Conservation (phyloP, 2,888 invertebrate genomes). For the Yponomeuta cagnagella region DNA sequence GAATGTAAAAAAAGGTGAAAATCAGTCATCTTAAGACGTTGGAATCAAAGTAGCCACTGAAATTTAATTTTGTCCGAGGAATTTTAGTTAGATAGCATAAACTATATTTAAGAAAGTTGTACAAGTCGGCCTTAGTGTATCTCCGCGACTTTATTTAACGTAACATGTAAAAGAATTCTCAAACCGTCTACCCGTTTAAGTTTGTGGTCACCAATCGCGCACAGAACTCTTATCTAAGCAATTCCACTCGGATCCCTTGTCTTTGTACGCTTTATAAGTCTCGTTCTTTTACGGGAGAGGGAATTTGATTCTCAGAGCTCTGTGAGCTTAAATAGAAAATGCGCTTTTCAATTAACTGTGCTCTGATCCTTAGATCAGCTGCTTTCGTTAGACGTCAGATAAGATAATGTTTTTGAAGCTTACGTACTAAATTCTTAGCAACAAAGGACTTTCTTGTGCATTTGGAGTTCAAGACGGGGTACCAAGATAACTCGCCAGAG, state of each 20-base stretch:
- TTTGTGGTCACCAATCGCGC: neutral
- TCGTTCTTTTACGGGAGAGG: slow-evolving; percentile 35
- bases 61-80: no score
- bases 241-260: slow-evolving; percentile 35
- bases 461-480: neutral
- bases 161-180: neutral
- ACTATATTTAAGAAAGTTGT: no score
- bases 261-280: slow-evolving; percentile 27
- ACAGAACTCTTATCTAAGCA: slow-evolving; percentile 36
- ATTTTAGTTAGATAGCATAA: no score
- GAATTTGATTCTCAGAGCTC: slow-evolving; percentile 41
- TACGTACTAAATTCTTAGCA: neutral
- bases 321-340: slow-evolving; percentile 38
- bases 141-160: no score
- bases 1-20: no score
- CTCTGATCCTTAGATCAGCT: neutral
- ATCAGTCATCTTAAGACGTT: no score
- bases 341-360: slow-evolving; percentile 50
- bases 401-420: neutral
- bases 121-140: no score
- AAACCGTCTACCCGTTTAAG: neutral
- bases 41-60: no score
- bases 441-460: neutral
- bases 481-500: slow-evolving; percentile 24
- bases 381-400: neutral